phyloP scores from a whole-genome alignment of 2,888 invertebrate species.

The Saturnia pavonia region DNA sequence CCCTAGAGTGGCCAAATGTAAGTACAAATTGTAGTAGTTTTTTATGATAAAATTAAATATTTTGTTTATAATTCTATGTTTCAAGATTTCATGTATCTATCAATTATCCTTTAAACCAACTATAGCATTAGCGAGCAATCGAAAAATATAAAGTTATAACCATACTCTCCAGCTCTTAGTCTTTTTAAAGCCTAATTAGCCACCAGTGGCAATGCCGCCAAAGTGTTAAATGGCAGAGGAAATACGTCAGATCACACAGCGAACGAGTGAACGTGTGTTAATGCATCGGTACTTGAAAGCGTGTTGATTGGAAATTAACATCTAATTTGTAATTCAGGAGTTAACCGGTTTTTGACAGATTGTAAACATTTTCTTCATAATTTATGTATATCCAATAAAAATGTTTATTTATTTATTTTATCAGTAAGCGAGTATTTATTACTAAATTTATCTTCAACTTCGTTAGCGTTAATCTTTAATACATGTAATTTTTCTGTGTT shows the following conservation, averaged over 20 bases:
- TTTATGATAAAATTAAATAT: too few species aligned
- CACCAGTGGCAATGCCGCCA: conserved; percentile 28
- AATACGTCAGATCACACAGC: conserved; percentile 26
- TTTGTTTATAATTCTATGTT: too few species aligned
- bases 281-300: conserved; percentile 26
- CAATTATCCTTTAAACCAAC: too few species aligned
- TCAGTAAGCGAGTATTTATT: too few species aligned
- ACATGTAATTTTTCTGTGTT: too few species aligned
- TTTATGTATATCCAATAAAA: background rate
- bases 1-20: too few species aligned
- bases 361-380: conserved; percentile 7
- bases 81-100: too few species aligned
- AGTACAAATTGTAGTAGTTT: too few species aligned
- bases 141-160: background rate
- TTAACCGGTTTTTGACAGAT: conserved; percentile 20
- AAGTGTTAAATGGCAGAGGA: conserved; percentile 28
- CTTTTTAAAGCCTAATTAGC: conserved; percentile 28
- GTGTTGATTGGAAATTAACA: conserved; percentile 24
- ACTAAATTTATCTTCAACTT: too few species aligned
- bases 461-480: too few species aligned
- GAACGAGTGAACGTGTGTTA: conserved; percentile 25
- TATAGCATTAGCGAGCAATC: too few species aligned
- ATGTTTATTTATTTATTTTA: too few species aligned
- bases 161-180: conserved; percentile 21
- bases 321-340: conserved; percentile 27